Conservation (phyloP, 2,113 vertebrate species). For the Entosphenus tridentatus region DNA sequence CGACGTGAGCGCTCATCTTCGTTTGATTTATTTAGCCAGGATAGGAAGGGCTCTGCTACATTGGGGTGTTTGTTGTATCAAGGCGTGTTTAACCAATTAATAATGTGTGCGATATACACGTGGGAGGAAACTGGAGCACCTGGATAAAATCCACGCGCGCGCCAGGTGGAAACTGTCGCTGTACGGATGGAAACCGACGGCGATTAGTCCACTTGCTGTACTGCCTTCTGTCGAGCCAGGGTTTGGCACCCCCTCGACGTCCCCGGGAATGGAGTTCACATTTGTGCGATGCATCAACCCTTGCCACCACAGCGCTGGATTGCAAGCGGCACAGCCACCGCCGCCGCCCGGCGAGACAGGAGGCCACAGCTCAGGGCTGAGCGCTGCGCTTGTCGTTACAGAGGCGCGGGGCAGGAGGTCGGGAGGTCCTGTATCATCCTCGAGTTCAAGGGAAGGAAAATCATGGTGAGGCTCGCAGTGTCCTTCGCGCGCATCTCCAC, state of each 20-base stretch:
- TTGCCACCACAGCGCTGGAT: not conserved
- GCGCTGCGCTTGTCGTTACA: constrained; percentile 18
- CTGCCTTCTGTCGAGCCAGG: not conserved
- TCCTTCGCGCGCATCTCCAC: too few species aligned
- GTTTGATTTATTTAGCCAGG: too few species aligned
- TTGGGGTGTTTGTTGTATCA: too few species aligned
- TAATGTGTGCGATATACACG: too few species aligned
- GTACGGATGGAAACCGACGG: too few species aligned
- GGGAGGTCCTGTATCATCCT: constrained; percentile 89
- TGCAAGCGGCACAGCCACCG: not conserved
- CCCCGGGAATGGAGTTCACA: not conserved
- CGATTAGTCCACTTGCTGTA: too few species aligned
- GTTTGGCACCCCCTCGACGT: not conserved
- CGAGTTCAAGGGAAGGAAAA: constrained; percentile 97
- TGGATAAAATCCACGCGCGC: too few species aligned
- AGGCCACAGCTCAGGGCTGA: not conserved
- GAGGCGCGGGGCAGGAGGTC: constrained; percentile 87
- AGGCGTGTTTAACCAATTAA: too few species aligned
- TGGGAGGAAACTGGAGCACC: too few species aligned
- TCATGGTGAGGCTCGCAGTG: constrained; percentile 41
- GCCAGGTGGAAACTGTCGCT: too few species aligned
- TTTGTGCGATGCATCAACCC: not conserved
- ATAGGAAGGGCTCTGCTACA: too few species aligned
- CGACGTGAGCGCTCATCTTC: too few species aligned
- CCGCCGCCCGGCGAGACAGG: not conserved